These are phyloP conservation scores for Anser brachyrhynchus DNA, from an alignment of 2,113 vertebrate genomes.

Conservation along the genomic window DNA sequence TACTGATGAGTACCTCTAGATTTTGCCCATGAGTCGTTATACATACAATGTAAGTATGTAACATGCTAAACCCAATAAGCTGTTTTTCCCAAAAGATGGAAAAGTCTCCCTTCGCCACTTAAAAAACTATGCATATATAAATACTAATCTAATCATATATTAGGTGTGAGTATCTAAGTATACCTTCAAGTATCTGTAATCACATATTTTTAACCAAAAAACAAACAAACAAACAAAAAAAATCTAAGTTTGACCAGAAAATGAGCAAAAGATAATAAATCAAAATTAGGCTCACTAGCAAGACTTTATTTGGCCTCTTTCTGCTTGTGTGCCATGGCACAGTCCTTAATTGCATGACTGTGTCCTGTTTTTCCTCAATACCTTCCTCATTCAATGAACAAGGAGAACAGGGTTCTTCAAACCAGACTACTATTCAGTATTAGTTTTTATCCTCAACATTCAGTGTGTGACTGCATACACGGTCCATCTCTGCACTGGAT, in stretches of 20 bases:
- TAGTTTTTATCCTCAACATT: not conserved
- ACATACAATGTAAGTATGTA: not conserved
- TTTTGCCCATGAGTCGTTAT: slow-evolving; percentile 40
- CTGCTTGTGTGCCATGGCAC: not conserved
- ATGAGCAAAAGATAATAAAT: not conserved
- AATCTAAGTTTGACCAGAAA: not conserved
- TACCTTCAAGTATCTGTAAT: not conserved
- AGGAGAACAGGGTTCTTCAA: not conserved
- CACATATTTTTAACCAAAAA: not conserved
- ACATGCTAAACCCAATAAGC: slow-evolving; percentile 1
- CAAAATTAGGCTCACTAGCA: not conserved
- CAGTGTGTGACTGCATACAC: not conserved
- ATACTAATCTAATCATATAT: not conserved
- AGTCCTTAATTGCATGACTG: not conserved
- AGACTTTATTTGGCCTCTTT: not conserved
- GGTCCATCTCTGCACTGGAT: not conserved
- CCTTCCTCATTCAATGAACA: not conserved
- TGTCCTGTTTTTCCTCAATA: not conserved
- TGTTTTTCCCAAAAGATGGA: not conserved
- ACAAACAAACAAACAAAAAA: not conserved
- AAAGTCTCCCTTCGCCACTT: not conserved
- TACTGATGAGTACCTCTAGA: slow-evolving; percentile 39
- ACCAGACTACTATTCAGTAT: not conserved
- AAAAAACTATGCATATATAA: not conserved
- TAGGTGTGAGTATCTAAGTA: not conserved